phyloP scores from a whole-genome alignment of 2,888 invertebrate species.

The Teleiodes luculella region DNA sequence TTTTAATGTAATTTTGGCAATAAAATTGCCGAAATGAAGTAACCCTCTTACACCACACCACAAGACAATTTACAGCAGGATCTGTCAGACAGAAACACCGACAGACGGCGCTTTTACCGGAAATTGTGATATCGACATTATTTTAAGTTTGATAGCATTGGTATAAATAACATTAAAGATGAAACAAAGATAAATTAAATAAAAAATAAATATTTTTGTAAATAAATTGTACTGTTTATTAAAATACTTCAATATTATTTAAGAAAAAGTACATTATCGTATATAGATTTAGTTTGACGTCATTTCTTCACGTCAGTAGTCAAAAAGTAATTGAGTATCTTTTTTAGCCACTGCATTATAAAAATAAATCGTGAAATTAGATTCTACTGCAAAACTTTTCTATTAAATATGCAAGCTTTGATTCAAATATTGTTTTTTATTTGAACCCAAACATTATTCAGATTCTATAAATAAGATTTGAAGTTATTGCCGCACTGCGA shows the following conservation, averaged over 20 bases:
- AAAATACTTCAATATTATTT: too few relatives aligned
- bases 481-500: too few relatives aligned
- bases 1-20: constrained; percentile 55
- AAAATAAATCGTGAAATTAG: too few relatives aligned
- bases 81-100: constrained; percentile 36
- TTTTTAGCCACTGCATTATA: not conserved
- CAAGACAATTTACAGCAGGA: constrained; percentile 54
- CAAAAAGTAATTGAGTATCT: not conserved
- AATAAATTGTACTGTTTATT: too few relatives aligned
- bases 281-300: too few relatives aligned
- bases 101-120: constrained; percentile 60
- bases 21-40: constrained; percentile 41
- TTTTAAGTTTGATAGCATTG: not conserved
- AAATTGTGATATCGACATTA: constrained; percentile 52
- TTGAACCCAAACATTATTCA: too few relatives aligned
- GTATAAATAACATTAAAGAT: not conserved
- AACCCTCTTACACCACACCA: constrained; percentile 45
- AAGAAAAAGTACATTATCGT: too few relatives aligned
- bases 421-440: too few relatives aligned
- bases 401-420: too few relatives aligned
- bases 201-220: not conserved
- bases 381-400: too few relatives aligned
- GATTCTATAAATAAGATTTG: too few relatives aligned
- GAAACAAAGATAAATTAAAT: not conserved
- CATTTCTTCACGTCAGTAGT: not conserved